A percentile compares a stretch with the other conserved stretches of the same genome.
Evolutionary conservation across 2,797 vertebrate species (phyloP).

Genomic region (Lophotriccus pileatus): DNA sequence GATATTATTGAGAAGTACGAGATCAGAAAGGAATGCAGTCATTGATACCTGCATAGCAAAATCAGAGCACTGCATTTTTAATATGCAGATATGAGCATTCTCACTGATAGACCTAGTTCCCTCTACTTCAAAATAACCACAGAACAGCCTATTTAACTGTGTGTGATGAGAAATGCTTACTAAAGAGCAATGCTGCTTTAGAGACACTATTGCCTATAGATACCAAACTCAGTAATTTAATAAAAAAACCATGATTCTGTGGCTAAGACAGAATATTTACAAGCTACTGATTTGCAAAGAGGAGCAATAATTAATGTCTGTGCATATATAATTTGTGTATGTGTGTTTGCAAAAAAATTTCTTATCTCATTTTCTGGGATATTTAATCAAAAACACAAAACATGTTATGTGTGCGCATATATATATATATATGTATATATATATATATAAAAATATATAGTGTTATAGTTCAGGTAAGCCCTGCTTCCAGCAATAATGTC

Average conservation of each 20-base stretch:
- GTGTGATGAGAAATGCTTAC: neutral
- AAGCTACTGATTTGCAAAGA: neutral
- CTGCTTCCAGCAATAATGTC: neutral
- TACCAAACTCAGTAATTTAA: neutral
- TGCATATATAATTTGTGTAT: neutral
- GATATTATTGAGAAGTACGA: neutral
- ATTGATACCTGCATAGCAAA: neutral
- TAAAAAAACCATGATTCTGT: neutral
- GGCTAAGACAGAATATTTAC: neutral
- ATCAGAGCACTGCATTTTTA: neutral
- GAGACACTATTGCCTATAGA: neutral
- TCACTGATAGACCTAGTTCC: neutral
- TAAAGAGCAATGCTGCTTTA: neutral
- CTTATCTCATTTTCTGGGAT: neutral
- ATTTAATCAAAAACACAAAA: neutral
- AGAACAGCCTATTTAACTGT: neutral
- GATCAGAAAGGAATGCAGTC: neutral
- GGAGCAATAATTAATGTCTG: neutral
- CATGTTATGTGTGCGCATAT: rapidly evolving
- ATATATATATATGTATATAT: too few relatives aligned
- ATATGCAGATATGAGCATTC: neutral
- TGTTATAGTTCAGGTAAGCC: neutral
- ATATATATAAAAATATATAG: too few relatives aligned
- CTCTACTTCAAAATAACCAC: neutral
- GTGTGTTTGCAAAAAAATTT: neutral